These are phyloP conservation scores for Selene dorsalis DNA, from an alignment of 2,797 vertebrate genomes.

Conservation along the genomic window DNA sequence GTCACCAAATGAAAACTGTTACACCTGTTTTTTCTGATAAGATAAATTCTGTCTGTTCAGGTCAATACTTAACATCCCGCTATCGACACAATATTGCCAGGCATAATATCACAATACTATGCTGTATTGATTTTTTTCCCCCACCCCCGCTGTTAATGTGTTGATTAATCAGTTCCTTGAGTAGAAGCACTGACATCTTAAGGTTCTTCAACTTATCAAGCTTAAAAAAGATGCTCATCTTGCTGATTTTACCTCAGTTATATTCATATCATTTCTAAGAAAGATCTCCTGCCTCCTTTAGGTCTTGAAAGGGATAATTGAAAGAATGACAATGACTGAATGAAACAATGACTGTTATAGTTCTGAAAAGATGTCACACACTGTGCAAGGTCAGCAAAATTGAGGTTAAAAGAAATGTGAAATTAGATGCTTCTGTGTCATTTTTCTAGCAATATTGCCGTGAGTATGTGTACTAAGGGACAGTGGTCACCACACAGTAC, in stretches of 20 bases:
- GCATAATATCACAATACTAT: no score
- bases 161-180: background rate
- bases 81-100: no score
- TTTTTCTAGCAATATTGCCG: background rate
- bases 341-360: no score
- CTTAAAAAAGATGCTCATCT: constrained; percentile 1
- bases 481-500: constrained; percentile 31
- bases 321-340: no score
- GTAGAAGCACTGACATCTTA: background rate
- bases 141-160: background rate
- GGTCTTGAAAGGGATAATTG: background rate
- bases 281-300: background rate
- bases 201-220: background rate
- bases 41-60: no score
- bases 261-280: background rate
- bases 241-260: background rate
- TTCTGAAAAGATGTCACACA: background rate
- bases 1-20: no score
- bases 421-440: background rate
- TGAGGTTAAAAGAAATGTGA: no score
- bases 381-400: background rate
- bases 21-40: no score
- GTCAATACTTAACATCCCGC: no score
- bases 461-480: background rate
- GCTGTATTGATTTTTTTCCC: no score